A percentile compares a stretch with the other conserved stretches of the same genome.
Conservation (phyloP, 2,797 vertebrate genomes). For the Pyrrhura leucotis region DNA sequence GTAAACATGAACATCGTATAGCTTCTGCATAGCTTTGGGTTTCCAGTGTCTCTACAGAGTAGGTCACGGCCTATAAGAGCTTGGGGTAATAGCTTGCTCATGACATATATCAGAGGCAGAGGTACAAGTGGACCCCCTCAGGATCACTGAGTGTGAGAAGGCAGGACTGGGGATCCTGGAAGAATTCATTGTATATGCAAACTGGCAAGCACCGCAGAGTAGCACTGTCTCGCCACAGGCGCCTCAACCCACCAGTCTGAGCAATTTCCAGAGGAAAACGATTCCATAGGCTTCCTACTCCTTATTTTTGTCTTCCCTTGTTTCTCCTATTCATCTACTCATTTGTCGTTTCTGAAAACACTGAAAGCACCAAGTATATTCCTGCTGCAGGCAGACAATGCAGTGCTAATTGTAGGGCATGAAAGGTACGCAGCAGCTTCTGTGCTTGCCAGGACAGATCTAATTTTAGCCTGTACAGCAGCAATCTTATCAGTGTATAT, state of each 20-base stretch:
- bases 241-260: background rate
- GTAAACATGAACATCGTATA: fast-evolving
- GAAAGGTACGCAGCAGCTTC: background rate
- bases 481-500: conserved; percentile 31
- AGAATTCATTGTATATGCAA: background rate
- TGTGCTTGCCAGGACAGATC: conserved; percentile 21
- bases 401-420: background rate
- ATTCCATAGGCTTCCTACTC: background rate
- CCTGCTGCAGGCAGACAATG: conserved; percentile 23
- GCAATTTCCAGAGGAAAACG: background rate
- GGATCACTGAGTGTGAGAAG: background rate
- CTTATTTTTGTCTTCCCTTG: background rate
- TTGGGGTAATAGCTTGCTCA: background rate
- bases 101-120: background rate
- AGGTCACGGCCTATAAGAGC: background rate
- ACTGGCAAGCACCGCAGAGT: background rate
- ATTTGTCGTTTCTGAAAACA: conserved; percentile 6
- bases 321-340: background rate
- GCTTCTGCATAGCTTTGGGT: background rate
- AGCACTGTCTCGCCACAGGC: background rate
- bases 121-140: background rate
- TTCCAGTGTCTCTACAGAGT: background rate
- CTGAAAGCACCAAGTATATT: background rate
- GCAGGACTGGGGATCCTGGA: background rate
- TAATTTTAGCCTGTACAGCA: conserved; percentile 46